These are phyloP conservation scores for Globodera rostochiensis DNA, from an alignment of 1,140 invertebrate genomes.

Conservation along the genomic window DNA sequence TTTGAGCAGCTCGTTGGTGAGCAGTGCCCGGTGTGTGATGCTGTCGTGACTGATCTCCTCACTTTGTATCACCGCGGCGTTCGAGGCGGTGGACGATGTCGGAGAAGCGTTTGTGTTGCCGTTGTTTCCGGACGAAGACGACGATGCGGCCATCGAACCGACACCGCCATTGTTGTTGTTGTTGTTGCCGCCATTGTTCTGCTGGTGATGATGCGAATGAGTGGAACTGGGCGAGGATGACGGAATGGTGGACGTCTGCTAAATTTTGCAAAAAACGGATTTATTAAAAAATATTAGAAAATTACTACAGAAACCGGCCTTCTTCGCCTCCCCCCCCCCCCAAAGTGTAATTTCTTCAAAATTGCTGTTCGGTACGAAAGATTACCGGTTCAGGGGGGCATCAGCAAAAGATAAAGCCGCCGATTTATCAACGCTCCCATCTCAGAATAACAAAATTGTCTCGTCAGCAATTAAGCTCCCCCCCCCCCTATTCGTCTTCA, in stretches of 20 bases:
- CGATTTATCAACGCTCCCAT: too few relatives aligned
- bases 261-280: too few relatives aligned
- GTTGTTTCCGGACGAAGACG: slow-evolving; percentile 3
- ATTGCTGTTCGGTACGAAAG: too few relatives aligned
- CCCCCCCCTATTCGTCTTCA: too few relatives aligned
- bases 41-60: slow-evolving; percentile 58
- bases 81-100: not conserved
- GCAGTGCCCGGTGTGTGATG: slow-evolving; percentile 56
- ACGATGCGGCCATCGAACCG: not conserved
- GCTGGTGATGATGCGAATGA: not conserved
- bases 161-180: not conserved
- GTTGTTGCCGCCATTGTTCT: slow-evolving; percentile 23
- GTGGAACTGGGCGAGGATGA: not conserved
- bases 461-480: too few relatives aligned
- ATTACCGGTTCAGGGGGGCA: too few relatives aligned
- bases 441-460: too few relatives aligned
- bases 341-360: too few relatives aligned
- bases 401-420: too few relatives aligned
- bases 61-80: slow-evolving; percentile 15
- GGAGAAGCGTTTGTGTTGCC: slow-evolving; percentile 17
- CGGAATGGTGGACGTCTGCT: not conserved
- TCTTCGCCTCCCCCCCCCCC: too few relatives aligned
- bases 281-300: too few relatives aligned
- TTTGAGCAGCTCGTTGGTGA: slow-evolving; percentile 61
- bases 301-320: too few relatives aligned